Conservation (phyloP, 2,888 invertebrate species). For the Siphlonurus alternatus region DNA sequence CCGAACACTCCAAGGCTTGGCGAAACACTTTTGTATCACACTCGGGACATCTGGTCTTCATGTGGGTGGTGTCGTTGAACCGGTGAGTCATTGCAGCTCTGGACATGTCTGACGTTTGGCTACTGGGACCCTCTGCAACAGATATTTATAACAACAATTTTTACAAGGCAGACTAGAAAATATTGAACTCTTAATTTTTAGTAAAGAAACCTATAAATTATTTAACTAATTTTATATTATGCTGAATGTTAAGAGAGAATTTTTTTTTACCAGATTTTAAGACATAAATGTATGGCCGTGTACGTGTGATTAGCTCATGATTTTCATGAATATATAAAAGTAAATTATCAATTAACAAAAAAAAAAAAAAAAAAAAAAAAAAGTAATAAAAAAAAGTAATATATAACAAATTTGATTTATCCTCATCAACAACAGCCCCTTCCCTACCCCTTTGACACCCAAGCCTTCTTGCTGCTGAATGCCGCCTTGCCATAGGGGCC, state of each 20-base stretch:
- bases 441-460: not conserved
- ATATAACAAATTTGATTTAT: no score
- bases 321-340: no score
- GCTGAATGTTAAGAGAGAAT: conserved; percentile 12
- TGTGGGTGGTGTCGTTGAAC: conserved; percentile 24
- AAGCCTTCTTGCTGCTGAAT: not conserved
- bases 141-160: no score
- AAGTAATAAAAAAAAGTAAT: no score
- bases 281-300: no score
- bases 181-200: no score
- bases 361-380: no score
- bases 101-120: conserved; percentile 18
- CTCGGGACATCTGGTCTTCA: conserved; percentile 30
- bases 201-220: no score
- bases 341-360: no score
- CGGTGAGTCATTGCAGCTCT: conserved; percentile 28
- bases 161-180: no score
- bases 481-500: not conserved
- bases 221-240: conserved; percentile 1
- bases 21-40: conserved; percentile 32
- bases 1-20: conserved; percentile 29
- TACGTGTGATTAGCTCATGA: no score
- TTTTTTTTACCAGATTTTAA: conserved; percentile 21
- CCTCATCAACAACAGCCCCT: no score
- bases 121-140: not conserved